Base-by-base conservation (phyloP, 2,113 vertebrate genomes). In the Casuarius casuarius region DNA sequence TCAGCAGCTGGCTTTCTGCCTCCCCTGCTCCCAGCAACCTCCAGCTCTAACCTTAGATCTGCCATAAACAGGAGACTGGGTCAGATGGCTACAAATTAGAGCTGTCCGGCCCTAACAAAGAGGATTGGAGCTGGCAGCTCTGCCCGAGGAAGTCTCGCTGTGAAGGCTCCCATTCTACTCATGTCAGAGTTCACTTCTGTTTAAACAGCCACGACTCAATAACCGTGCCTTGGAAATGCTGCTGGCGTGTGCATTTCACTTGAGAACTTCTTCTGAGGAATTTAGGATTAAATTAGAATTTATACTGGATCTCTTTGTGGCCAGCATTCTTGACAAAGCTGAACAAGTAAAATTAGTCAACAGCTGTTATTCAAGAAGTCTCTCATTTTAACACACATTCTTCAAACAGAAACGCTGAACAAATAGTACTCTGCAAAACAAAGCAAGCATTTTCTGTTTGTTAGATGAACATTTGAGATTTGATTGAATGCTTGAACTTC, bases 151-250 rank as follows among this genome's bases (percentile, higher is more conserved):
- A 93, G 68, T 90, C 61, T 75, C 75, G 46, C 31, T 94, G 84
- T 78, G 83, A 96, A 97, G 86, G 58, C 35, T 91, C 91, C 73
- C 63, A 75, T 94, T 95, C 89, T 93, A 73, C 38, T 63, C 33
- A 44, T 92, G 89, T 92, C 91, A 93, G 70, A 94, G 80, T 84
- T 96, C 89, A 82, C 56, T 68, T 87, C 68, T 96, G 25, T 96
- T 96, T 95, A 66, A 95, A 94, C 61, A 88, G 61, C 33, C 61
- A 54, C 49, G 22, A 81, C 83, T 89, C 92, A 77, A 25, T 78
- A 84, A 85, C 46, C 82, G 23, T 2, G 6, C 12, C 71, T 95
- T 94, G 77, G 26, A 96, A 96, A 52, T 59, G 18, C n/a, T 80
- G 42, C 31, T 81, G 25, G 56, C 9, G 4, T 77, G 28, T 82